A percentile compares a stretch with the other conserved stretches of the same genome.
Conservation (phyloP, 1,140 invertebrate genomes). For the Trichomalopsis sarcophagae region DNA sequence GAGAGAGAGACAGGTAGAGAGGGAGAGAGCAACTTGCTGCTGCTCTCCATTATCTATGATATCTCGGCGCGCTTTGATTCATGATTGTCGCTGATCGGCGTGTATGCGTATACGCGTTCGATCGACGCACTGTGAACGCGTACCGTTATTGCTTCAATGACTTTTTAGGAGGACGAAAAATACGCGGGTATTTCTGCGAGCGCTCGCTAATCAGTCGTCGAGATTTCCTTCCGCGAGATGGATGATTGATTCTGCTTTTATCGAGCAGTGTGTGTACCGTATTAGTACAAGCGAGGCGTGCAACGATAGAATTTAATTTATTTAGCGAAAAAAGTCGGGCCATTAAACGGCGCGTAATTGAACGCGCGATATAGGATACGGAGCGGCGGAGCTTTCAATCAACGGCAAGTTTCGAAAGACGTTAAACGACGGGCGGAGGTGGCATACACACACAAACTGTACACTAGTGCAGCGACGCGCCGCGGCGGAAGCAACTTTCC, state of each 20-base stretch:
- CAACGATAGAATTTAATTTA: neutral
- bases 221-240: neutral
- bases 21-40: conserved; percentile 50
- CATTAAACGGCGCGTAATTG: neutral
- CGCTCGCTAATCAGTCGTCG: neutral
- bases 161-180: conserved; percentile 14
- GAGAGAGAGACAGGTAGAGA: conserved; percentile 27
- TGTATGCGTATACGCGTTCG: conserved; percentile 41
- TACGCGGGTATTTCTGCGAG: neutral
- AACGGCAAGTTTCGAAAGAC: conserved; percentile 18
- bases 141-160: conserved; percentile 8
- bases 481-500: neutral
- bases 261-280: neutral
- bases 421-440: conserved; percentile 5
- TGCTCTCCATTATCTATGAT: conserved; percentile 38
- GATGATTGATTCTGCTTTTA: neutral
- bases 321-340: neutral
- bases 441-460: neutral
- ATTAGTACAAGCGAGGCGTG: neutral
- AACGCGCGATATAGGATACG: neutral
- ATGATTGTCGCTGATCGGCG: conserved; percentile 41
- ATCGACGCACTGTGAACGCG: neutral
- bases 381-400: conserved; percentile 20
- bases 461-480: neutral
- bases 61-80: conserved; percentile 43